phyloP scores from a whole-genome alignment of 2,888 invertebrate species.

The Microdon myrmicae region DNA sequence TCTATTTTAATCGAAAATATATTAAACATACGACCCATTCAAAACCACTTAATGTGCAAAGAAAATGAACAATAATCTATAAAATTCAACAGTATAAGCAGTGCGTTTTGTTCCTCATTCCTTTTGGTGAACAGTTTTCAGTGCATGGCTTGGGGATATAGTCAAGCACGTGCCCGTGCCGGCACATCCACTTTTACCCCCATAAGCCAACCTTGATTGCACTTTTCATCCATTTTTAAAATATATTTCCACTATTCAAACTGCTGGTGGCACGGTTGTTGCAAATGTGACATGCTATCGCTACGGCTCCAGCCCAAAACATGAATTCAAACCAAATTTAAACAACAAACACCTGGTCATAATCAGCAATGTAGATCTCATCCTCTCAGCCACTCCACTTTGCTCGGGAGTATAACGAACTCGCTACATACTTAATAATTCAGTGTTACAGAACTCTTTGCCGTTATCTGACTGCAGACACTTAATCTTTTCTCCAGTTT shows the following conservation, averaged over 20 bases:
- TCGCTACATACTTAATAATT: constrained; percentile 50
- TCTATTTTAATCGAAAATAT: no score
- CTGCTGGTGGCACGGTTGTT: constrained; percentile 29
- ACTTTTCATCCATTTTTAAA: constrained; percentile 4
- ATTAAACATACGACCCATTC: no score
- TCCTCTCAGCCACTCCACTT: constrained; percentile 56
- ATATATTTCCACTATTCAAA: constrained; percentile 6
- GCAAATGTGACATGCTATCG: constrained; percentile 48
- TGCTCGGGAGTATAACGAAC: constrained; percentile 54
- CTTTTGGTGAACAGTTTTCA: no score
- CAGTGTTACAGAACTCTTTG: constrained; percentile 52
- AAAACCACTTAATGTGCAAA: no score
- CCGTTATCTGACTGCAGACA: constrained; percentile 55
- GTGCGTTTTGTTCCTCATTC: no score
- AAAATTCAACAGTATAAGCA: no score
- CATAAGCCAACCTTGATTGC: no score
- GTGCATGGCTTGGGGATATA: no score
- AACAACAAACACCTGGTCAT: constrained; percentile 55
- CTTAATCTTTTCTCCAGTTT: constrained; percentile 52
- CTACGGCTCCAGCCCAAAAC: constrained; percentile 56
- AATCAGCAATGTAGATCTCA: constrained; percentile 54
- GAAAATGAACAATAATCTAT: no score
- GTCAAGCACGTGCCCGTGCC: no score
- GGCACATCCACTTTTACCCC: no score
- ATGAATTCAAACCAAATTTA: constrained; percentile 17